A percentile compares a stretch with the other conserved stretches of the same genome.
Evolutionary conservation across 2,113 vertebrate genomes (phyloP).

Genomic region (Phaethon lepturus): DNA sequence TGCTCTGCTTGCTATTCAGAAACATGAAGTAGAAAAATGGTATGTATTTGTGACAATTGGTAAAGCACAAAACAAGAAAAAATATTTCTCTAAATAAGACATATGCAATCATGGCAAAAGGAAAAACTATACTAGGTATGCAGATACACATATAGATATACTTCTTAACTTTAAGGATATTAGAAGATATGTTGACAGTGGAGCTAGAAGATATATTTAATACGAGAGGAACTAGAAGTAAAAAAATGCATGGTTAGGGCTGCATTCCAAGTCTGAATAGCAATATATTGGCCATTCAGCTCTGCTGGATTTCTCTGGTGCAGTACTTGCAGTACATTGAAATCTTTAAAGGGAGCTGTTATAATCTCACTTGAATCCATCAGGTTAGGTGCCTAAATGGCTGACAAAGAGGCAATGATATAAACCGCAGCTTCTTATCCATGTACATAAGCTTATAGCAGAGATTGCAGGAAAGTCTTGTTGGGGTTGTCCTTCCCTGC

Average conservation of each 20-base stretch:
- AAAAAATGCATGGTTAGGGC: not conserved
- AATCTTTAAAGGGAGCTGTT: not conserved
- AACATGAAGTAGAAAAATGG: slow-evolving; percentile 6
- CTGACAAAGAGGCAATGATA: not conserved
- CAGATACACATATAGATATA: not conserved
- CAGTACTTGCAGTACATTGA: not conserved
- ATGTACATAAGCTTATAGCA: not conserved
- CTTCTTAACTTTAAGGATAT: not conserved
- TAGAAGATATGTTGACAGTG: not conserved
- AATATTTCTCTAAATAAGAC: not conserved
- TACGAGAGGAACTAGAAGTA: not conserved
- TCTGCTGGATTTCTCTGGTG: not conserved
- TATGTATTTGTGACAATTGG: slow-evolving; percentile 15
- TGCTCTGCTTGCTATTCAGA: slow-evolving; percentile 42
- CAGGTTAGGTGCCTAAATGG: not conserved
- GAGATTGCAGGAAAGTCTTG: not conserved
- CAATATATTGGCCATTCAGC: not conserved
- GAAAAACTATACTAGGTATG: not conserved
- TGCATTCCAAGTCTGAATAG: not conserved
- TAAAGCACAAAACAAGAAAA: slow-evolving; percentile 38
- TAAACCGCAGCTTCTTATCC: not conserved
- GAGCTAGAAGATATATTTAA: not conserved
- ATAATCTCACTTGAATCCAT: not conserved
- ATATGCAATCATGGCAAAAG: not conserved
- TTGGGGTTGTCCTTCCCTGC: not conserved